Base-by-base conservation (phyloP, 2,113 vertebrate genomes). In the Syngnathoides biaculeatus region DNA sequence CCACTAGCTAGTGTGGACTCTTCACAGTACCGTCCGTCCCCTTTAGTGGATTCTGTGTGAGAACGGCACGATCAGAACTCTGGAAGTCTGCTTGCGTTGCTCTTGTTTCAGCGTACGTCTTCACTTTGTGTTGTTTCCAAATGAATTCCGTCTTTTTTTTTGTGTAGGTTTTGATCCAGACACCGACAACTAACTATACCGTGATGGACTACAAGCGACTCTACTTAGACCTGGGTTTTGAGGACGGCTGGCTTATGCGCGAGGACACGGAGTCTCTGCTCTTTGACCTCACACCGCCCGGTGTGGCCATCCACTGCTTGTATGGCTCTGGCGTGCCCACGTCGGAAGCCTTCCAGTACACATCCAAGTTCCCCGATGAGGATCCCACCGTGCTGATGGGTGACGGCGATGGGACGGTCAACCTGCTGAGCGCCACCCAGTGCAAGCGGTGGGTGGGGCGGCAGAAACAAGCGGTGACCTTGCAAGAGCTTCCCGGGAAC, bases 401-500 rank as follows among this genome's bases (percentile, higher is more conserved):
- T 0, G 88, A 95, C 0, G 97, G 97, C 0, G 97, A 99, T 0
- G 97, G 97, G 0, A 99, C 97, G 0, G 97, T 99, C n/a, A 98
- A 98, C 88, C 71, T 98, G 59, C 72, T 80, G 68, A 99, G 95
- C 70, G 92, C 93, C 72, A 72, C 92, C 63, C 93, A 95, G 4
- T 99, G 97, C 73, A 83, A 67, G 4, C 90, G 88, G 52, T 99
- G 97, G 97, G 71, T 56, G 1, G 74, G 77, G 12, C 76, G 8
- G 74, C 96, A 98, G 64, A 87, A 92, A 17, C 92, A 96, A 30
- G 73, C 89, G 0, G 94, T 99, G 35, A 64, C 19, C 0, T 4
- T 98, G 26, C 26, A 89, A 2, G 94, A 94, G 77, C 92, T 99
- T 8, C 89, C 92, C 0, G 91, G 91, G 39, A 96, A 93, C 0